A percentile compares a stretch with the other conserved stretches of the same genome.
These are phyloP conservation scores for Drosophila mulleri DNA, from an alignment of 2,888 invertebrate genomes.

Conservation along the genomic window DNA sequence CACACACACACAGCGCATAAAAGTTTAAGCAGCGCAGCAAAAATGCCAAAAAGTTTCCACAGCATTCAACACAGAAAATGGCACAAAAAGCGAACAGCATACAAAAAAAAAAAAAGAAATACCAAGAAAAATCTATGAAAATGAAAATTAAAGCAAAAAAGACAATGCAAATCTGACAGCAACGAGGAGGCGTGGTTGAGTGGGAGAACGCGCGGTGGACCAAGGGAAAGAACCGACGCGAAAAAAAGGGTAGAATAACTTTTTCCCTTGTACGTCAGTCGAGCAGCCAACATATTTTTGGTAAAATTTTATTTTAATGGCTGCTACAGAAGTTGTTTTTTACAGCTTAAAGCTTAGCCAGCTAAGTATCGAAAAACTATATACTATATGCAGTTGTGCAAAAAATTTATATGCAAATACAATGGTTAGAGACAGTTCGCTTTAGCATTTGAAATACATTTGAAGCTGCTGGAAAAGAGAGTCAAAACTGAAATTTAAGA, in stretches of 20 bases:
- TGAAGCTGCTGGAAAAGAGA: background rate
- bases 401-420: conserved; percentile 2
- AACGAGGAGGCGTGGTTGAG: background rate
- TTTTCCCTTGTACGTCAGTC: conserved; percentile 16
- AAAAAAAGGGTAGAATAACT: conserved; percentile 44
- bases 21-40: conserved; percentile 81
- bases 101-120: conserved; percentile 21
- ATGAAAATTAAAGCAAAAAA: conserved; percentile 76
- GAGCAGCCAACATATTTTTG: conserved; percentile 31
- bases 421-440: conserved; percentile 1
- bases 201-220: background rate
- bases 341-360: conserved; percentile 22
- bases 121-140: conserved; percentile 76
- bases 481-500: background rate
- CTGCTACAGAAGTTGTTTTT: conserved; percentile 16
- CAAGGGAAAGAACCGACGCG: conserved; percentile 12
- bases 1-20: conserved; percentile 59
- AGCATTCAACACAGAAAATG: conserved; percentile 69
- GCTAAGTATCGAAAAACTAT: conserved; percentile 15
- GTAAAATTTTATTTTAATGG: conserved; percentile 43
- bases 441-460: background rate
- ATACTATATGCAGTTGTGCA: background rate
- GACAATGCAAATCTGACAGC: conserved; percentile 56
- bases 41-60: conserved; percentile 81
- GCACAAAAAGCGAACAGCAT: conserved; percentile 55